phyloP scores from a whole-genome alignment of 1,140 invertebrate species.

The Pararge aegeria region DNA sequence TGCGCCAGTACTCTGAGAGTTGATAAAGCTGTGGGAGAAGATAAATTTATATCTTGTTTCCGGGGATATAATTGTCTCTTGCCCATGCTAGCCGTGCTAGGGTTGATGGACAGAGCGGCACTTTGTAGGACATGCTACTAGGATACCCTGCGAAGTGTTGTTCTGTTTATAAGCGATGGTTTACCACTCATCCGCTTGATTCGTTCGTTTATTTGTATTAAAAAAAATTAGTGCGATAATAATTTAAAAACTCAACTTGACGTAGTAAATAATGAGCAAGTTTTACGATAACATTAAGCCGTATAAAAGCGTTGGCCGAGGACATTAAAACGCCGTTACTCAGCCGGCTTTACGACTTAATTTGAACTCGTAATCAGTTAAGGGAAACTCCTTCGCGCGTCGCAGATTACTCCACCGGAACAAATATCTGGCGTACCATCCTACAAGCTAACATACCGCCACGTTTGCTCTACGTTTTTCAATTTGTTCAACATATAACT shows the following conservation, averaged over 20 bases:
- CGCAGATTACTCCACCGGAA: constrained; percentile 27
- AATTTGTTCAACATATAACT: constrained; percentile 41
- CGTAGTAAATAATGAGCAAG: constrained; percentile 10
- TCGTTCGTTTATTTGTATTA: too few species aligned
- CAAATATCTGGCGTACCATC: constrained; percentile 52
- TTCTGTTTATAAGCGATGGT: too few species aligned
- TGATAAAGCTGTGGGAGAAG: too few species aligned
- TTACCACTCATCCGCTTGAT: too few species aligned
- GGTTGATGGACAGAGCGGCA: too few species aligned
- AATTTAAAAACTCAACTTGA: constrained; percentile 8
- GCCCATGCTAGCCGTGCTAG: too few species aligned
- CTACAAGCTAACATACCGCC: constrained; percentile 47
- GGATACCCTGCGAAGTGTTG: too few species aligned
- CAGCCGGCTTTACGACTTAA: constrained; percentile 9
- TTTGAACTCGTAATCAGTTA: constrained; percentile 14
- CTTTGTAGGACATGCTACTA: too few species aligned
- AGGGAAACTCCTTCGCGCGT: constrained; percentile 4
- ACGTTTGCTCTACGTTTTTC: constrained; percentile 42
- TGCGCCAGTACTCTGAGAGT: too few species aligned
- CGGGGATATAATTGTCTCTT: too few species aligned
- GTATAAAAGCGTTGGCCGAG: constrained; percentile 9
- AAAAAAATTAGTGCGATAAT: too few species aligned
- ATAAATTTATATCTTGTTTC: too few species aligned
- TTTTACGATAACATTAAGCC: constrained; percentile 11
- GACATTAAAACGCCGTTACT: constrained; percentile 9